Conservation (phyloP, 2,888 invertebrate genomes). For the Oscheius sp. region DNA sequence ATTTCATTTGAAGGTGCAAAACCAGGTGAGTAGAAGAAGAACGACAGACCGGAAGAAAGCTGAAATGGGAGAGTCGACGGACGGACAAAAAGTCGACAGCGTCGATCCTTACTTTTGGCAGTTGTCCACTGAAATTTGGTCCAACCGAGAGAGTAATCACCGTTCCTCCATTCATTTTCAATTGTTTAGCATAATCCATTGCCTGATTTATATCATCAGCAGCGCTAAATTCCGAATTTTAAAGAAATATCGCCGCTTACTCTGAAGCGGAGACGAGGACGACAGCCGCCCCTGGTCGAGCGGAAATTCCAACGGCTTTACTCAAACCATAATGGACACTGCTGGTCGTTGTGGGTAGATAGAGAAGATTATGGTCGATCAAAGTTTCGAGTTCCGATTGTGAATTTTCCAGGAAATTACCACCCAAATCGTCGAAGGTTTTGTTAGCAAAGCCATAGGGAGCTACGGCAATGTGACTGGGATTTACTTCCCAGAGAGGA, state of each 20-base stretch:
- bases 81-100: not conserved
- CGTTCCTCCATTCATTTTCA: slow-evolving; percentile 20
- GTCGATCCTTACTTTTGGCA: not conserved
- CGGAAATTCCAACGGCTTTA: not conserved
- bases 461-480: slow-evolving; percentile 16
- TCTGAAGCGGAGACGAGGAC: slow-evolving; percentile 35
- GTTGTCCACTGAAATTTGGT: slow-evolving; percentile 2
- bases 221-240: slow-evolving; percentile 4
- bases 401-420: slow-evolving; percentile 10
- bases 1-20: not conserved
- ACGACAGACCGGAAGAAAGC: slow-evolving; percentile 33
- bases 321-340: slow-evolving; percentile 19
- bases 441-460: slow-evolving; percentile 24
- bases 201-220: slow-evolving; percentile 25
- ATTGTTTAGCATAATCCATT: slow-evolving; percentile 4
- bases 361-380: slow-evolving; percentile 7
- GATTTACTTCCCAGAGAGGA: slow-evolving; percentile 25
- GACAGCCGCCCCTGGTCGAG: not conserved
- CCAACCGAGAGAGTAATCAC: slow-evolving; percentile 36
- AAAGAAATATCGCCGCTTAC: not conserved
- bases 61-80: not conserved
- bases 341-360: not conserved
- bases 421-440: slow-evolving; percentile 27
- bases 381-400: slow-evolving; percentile 3
- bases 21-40: slow-evolving; percentile 3